phyloP scores from a whole-genome alignment of 1,140 invertebrate genomes.

The Philotrypesis tridentata region DNA sequence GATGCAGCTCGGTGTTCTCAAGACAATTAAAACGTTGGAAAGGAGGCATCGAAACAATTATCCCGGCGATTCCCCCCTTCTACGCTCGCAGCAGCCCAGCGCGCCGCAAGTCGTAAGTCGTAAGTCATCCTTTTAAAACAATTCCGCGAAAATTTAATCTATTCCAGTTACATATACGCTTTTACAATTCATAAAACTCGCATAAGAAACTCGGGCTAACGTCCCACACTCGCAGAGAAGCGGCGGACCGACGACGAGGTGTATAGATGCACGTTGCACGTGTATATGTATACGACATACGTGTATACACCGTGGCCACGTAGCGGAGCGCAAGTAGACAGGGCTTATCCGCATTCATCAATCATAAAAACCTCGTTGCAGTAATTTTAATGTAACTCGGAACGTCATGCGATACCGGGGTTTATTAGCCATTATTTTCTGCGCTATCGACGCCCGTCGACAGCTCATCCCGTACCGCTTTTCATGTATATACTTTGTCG shows the following conservation, averaged over 20 bases:
- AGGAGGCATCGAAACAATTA: conserved; percentile 40
- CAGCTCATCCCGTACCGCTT: conserved; percentile 43
- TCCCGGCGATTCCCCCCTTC: not conserved
- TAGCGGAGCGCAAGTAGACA: no score
- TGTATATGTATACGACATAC: no score
- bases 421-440: conserved; percentile 53
- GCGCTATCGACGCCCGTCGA: conserved; percentile 50
- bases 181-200: conserved; percentile 49
- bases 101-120: no score
- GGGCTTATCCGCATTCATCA: conserved; percentile 49
- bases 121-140: conserved; percentile 48
- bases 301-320: no score
- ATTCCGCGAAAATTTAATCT: conserved; percentile 47
- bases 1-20: conserved; percentile 14
- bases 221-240: not conserved
- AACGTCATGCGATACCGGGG: conserved; percentile 47
- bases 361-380: conserved; percentile 50
- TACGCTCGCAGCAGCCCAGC: no score
- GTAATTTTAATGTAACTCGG: conserved; percentile 52
- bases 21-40: conserved; percentile 46
- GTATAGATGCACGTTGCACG: no score
- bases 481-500: conserved; percentile 45
- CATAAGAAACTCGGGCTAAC: conserved; percentile 22
- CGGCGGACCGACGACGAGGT: no score
- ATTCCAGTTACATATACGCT: conserved; percentile 26